Evolutionary conservation across 2,113 vertebrate species (phyloP), one percentile per base, ranked within the genome.

Genomic region (Psettodes erumei): DNA sequence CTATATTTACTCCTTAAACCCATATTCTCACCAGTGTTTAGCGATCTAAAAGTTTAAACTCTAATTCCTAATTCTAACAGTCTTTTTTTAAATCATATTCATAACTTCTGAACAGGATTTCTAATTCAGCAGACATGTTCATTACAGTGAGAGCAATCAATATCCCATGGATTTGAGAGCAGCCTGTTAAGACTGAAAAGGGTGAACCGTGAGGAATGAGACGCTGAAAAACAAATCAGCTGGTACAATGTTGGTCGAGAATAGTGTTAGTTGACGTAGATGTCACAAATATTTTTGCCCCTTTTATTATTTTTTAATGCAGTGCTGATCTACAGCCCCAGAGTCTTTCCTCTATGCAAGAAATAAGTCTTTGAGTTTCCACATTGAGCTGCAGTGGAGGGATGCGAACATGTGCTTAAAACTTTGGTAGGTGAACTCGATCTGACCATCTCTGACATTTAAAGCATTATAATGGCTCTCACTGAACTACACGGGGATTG

Each of bases 91-190:
- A n/a, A n/a, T n/a, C n/a, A n/a, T 63, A 59, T 63, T 64, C 60
- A 75, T 86, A 28, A 65, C 38, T 78, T 56, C 18, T 23, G 21
- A 53, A 8, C n/a, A 1, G 37, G 59, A 76, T 54, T 6, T 70
- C 13, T 62, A 66, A 60, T 71, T 70, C 78, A 72, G 81, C 40
- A 48, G 69, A 50, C 11, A 42, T 54, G 48, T 71, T 77, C 59
- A 65, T 48, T 61, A 47, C 60, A 78, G 51, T 40, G 71, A 68
- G 70, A 65, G 60, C 58, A 74, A 54, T 75, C 77, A 75, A 76
- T 33, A 42, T 1, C 25, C 7, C 28, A 15, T 43, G 21, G 42
- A 32, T 79, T 40, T 63, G 37, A 72, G 60, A 83, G 40, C 60
- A 64, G 65, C 35, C 40, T 61, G 11, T 65, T 28, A 27, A 48